Evolutionary conservation across 1,140 invertebrate genomes (phyloP).

Genomic region (Melanaphis sacchari): DNA sequence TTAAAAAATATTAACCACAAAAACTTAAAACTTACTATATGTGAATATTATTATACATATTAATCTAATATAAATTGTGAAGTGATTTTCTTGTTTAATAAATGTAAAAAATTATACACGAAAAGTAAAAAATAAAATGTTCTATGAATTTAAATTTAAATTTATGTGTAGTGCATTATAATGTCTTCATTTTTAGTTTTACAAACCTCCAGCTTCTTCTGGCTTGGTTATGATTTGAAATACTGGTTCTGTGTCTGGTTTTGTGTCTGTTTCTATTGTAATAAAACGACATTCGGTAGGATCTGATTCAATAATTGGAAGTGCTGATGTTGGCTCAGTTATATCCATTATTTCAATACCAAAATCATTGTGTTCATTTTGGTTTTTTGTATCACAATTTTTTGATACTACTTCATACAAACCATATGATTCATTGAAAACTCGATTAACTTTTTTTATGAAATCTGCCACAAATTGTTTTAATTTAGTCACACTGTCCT

Average conservation of each 20-base stretch:
- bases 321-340: background rate
- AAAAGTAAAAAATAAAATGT: background rate
- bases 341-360: background rate
- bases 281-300: background rate
- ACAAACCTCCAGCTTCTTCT: conserved; percentile 55
- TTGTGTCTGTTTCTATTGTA: background rate
- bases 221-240: conserved; percentile 25
- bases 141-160: background rate
- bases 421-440: background rate
- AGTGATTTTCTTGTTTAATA: background rate
- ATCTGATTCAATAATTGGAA: background rate
- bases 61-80: background rate
- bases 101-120: background rate
- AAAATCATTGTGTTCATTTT: background rate
- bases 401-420: background rate
- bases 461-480: background rate
- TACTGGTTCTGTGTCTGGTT: background rate
- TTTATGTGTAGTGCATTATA: background rate
- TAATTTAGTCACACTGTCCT: background rate
- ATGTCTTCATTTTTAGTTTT: background rate
- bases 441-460: background rate
- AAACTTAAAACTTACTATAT: too few relatives aligned
- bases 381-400: background rate
- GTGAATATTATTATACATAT: too few relatives aligned
- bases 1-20: too few relatives aligned